Conservation (phyloP, 2,797 vertebrate genomes). For the Lagodon rhomboides region DNA sequence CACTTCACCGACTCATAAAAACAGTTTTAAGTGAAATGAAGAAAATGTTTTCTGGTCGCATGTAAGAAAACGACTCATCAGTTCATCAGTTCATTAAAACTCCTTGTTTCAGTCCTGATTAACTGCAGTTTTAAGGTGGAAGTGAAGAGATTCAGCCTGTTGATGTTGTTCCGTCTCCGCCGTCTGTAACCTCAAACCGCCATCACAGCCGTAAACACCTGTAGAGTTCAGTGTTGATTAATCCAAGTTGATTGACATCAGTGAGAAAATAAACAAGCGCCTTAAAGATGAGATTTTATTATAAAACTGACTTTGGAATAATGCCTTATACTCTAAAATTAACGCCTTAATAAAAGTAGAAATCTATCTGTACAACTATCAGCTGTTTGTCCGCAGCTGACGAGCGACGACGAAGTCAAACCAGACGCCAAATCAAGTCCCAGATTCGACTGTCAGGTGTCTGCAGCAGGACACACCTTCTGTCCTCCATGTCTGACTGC, state of each 20-base stretch:
- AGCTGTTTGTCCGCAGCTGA: not conserved
- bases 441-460: not conserved
- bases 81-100: not conserved
- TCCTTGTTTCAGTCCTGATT: not conserved
- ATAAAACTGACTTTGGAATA: not conserved
- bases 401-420: not conserved
- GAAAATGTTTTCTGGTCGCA: not conserved
- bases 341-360: constrained; percentile 15
- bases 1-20: too few species aligned
- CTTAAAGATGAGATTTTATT: constrained; percentile 10
- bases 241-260: not conserved
- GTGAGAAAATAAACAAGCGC: constrained; percentile 1
- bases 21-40: too few species aligned
- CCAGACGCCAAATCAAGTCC: not conserved
- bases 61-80: not conserved
- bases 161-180: not conserved
- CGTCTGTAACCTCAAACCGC: not conserved
- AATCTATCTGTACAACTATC: too few species aligned
- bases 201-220: not conserved
- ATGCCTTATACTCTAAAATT: constrained; percentile 19
- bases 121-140: not conserved
- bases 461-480: not conserved
- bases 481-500: not conserved
- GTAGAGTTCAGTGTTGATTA: not conserved
- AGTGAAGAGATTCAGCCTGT: not conserved